Base-by-base conservation (phyloP, 2,888 invertebrate species). In the Amblyjoppa fuscipennis region DNA sequence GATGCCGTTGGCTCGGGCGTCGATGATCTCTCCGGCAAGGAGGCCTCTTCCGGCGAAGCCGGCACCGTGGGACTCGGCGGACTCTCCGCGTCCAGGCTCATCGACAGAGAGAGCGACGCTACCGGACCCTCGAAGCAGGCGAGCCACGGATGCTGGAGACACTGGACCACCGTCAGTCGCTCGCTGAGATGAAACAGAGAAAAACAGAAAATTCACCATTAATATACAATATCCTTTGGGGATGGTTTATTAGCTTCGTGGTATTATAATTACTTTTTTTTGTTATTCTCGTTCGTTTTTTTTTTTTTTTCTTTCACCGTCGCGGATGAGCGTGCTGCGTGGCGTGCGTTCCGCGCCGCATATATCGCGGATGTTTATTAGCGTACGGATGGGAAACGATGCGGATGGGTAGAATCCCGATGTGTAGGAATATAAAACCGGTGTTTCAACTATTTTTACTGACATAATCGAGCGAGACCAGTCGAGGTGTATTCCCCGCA, bases 61-160 rank as follows among this genome's bases (percentile, higher is more conserved):
- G 76, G 41, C 16, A 74, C 45, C 11, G 81, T 73, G 68, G 82
- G 79, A 75, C 28, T 77, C 9, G 74, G 41, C 9, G 77, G 61
- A 41, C 73, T 69, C 20, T 61, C 76, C 25, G 64, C 59, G 11
- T 78, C 53, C 20, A 73, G 34, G n/a, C 38, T 66, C 20, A 20
- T 49, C 38, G 75, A 31, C 25, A 53, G 28, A 4, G 81, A 66
- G 11, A 91, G 76, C 4, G 91, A 84, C 6, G 89, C 84, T 53
- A 83, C 87, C 9, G 92, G 91, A 28, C 89, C 91, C 56, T 92
- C 91, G 89, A 91, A 93, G 83, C 91, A 87, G 38, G 79, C 80
- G 91, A 99, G 96, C 99, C 98, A 99, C 92, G 97, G 96, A 95
- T 99, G 98, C 94, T 97, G 96, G 93, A 98, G 96, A 95, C 98